Base-by-base conservation (phyloP, 2,113 vertebrate species). In the Albula glossodonta region DNA sequence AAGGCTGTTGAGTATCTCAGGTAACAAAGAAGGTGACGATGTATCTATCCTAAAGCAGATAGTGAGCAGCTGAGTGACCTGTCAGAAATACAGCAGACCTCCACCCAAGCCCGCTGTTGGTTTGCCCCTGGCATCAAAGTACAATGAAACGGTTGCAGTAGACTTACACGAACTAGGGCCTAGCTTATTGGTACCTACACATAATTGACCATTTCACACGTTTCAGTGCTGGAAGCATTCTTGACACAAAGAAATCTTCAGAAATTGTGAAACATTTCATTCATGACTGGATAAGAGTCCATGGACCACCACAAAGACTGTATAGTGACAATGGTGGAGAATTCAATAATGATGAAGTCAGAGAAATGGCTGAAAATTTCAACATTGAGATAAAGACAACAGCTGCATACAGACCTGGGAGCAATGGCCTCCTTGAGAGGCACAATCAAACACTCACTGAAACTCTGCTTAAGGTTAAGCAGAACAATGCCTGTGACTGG, bases 91-190 rank as follows among this genome's bases (percentile, higher is more conserved):
- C 25, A 25, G 81, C 3, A 85, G 66, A 25, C 49, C 81, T 1
- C 87, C 83, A 25, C 53, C 52, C 0, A 88, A 74, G 4, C 82
- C 83, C 17, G 83, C 79, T 22, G 78, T 86, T 4, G 86, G 87
- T 6, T 7, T 89, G 0, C 85, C 53, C 0, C 1, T 89, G 48
- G 87, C 86, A 11, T 86, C 88, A 0, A 6, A 78, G 15, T 87
- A 89, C 57, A 89, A 90, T 83, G 84, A 89, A 25, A 89, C 83
- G 1, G 86, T 90, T 3, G 87, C 87, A 48, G 15, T 91, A 1
- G 82, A 90, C 25, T n/a, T 90, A 4, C 87, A 84, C 78, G 77
- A 88, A 12, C 53, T 90, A 0, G 52, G 88, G 31, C 86, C 10
- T 41, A 31, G 22, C 57, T 10, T 9, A 88, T 13, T 88, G 85